These are phyloP conservation scores for Ptilonorhynchus violaceus DNA, from an alignment of 2,113 vertebrate species.

Conservation along the genomic window DNA sequence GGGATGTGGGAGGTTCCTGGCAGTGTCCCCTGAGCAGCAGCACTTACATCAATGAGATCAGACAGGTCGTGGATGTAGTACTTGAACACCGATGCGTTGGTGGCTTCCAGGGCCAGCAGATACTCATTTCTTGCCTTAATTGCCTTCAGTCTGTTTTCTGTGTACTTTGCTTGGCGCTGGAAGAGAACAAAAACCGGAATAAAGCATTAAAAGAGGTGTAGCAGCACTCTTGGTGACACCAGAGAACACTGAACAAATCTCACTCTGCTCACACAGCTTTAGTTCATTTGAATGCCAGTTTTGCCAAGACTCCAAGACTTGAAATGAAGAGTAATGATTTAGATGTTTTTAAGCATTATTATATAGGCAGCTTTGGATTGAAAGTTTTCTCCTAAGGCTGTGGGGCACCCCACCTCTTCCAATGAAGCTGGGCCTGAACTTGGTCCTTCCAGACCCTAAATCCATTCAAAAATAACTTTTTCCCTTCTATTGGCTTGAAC, in stretches of 20 bases:
- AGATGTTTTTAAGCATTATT: not conserved
- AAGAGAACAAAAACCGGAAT: not conserved
- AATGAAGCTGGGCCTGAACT: not conserved
- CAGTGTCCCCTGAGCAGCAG: not conserved
- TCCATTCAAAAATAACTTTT: not conserved
- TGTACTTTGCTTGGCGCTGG: constrained; percentile 97
- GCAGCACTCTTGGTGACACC: not conserved
- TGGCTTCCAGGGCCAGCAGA: constrained; percentile 93
- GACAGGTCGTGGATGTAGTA: constrained; percentile 98
- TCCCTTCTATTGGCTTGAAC: not conserved
- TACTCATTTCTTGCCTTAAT: constrained; percentile 97
- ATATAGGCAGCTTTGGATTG: not conserved
- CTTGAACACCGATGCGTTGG: constrained; percentile 96
- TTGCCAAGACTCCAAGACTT: constrained; percentile 12
- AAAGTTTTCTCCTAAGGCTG: not conserved
- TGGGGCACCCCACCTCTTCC: not conserved
- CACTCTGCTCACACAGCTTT: not conserved
- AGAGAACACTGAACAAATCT: not conserved
- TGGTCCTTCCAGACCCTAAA: not conserved
- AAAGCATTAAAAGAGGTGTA: not conserved
- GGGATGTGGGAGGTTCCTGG: not conserved
- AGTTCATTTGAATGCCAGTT: constrained; percentile 4
- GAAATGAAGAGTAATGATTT: not conserved
- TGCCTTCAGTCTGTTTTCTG: constrained; percentile 95
- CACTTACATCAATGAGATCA: constrained; percentile 97